Evolutionary conservation across 2,797 vertebrate species (phyloP), one percentile per base, ranked within the genome.

Genomic region (Leucoraja ocellata): DNA sequence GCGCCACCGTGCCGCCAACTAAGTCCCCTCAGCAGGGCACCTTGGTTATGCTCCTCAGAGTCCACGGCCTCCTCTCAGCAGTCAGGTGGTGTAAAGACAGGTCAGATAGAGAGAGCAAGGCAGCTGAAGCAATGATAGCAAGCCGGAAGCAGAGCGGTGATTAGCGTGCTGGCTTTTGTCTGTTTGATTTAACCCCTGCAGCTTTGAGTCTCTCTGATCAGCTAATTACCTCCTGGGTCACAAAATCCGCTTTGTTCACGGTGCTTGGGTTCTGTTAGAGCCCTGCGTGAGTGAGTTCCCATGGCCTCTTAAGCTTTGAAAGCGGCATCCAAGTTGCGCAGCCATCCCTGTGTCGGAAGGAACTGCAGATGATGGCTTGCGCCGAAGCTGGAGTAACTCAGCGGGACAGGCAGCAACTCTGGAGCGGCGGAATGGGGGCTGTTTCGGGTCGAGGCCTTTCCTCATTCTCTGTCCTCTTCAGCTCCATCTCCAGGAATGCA

Each of bases 401-500:
- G 46, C 46, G 46, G 46, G 46, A 46, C 46, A 46, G 46, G 46
- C 46, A 46, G 46, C 46, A 46, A 46, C 2, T 46, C 46, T 46
- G 46, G 46, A 46, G 46, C 4, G 46, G 46, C 2, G 46, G 46
- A 46, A 4, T 46, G 46, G 46, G 46, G 2, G 46, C 2, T 46
- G 46, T 46, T 46, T 4, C 3, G 46, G 46, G 46, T 46, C 46
- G 46, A 46, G 46, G 4, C 46, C 46, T 2, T 46, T 46, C 46
- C 1, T 46, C 46, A 1, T 93, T 93, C 58, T 81, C 71, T 58
- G 11, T 93, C 76, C 94, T 93, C 93, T 71, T 95, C 95, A 97
- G 97, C 95, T 95, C 94, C 95, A 97, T 97, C 96, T 97, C 97
- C 96, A 96, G 96, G 96, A 95, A 96, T 18, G 61, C 95, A 93